phyloP scores from a whole-genome alignment of 2,888 invertebrate species.

The Nephrotoma flavescens region DNA sequence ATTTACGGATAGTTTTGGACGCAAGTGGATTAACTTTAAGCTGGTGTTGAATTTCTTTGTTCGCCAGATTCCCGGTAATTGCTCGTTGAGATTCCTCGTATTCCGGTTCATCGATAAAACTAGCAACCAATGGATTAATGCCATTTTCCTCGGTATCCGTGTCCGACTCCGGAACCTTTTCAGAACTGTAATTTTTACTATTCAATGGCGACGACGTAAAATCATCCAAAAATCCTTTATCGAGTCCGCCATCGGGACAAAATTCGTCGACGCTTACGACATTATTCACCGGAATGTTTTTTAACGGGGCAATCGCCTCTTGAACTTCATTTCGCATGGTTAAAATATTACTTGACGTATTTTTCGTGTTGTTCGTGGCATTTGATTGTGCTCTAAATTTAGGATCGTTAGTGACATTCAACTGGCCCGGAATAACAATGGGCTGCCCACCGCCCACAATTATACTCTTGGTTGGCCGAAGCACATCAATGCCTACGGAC shows the following conservation, averaged over 20 bases:
- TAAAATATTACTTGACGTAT: not conserved
- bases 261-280: conserved; percentile 52
- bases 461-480: conserved; percentile 13
- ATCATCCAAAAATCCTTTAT: conserved; percentile 63
- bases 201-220: conserved; percentile 21
- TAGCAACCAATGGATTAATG: conserved; percentile 62
- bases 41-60: not conserved
- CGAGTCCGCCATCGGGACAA: conserved; percentile 57
- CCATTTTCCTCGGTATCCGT: conserved; percentile 50
- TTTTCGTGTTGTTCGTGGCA: not conserved
- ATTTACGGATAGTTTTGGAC: conserved; percentile 4
- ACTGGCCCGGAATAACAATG: conserved; percentile 13
- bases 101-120: conserved; percentile 61
- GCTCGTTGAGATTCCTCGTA: not conserved
- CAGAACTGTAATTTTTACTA: not conserved
- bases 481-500: not conserved
- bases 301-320: conserved; percentile 3
- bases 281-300: conserved; percentile 4
- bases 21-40: conserved; percentile 13
- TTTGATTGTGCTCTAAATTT: not conserved
- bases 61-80: not conserved
- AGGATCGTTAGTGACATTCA: conserved; percentile 10
- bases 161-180: conserved; percentile 11
- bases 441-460: conserved; percentile 16
- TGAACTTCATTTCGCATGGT: conserved; percentile 8